Conservation (phyloP, 1,140 invertebrate species). For the Philotrypesis tridentata region DNA sequence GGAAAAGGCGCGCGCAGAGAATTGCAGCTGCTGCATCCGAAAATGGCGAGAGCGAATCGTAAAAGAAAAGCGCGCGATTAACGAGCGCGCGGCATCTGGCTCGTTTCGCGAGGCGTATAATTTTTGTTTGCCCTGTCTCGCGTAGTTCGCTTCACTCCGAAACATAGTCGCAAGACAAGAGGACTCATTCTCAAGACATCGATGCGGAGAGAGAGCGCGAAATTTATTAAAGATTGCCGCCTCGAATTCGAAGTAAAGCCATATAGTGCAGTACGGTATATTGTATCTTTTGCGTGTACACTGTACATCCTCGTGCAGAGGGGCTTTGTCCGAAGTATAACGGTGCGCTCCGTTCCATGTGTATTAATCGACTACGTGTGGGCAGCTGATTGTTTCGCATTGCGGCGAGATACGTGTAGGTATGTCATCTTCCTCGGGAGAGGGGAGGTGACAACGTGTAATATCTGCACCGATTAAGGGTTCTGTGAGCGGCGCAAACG, state of each 20-base stretch:
- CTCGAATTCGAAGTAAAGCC: not conserved
- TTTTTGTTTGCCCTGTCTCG: not conserved
- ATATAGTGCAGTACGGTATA: not conserved
- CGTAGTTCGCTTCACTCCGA: not conserved
- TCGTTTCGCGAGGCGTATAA: not conserved
- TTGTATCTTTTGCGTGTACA: too few relatives aligned
- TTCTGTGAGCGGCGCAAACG: too few relatives aligned
- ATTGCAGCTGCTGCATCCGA: not conserved
- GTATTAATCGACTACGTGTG: too few relatives aligned
- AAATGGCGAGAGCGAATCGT: not conserved
- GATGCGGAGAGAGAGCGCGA: not conserved
- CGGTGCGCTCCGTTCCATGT: too few relatives aligned
- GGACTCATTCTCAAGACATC: constrained; percentile 3
- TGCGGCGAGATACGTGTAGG: too few relatives aligned
- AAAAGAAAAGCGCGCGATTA: not conserved
- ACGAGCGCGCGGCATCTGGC: too few relatives aligned
- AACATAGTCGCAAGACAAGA: too few relatives aligned
- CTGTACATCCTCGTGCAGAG: too few relatives aligned
- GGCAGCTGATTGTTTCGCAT: too few relatives aligned
- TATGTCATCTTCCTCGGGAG: too few relatives aligned
- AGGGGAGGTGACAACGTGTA: too few relatives aligned
- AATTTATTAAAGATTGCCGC: not conserved
- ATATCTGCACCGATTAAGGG: too few relatives aligned
- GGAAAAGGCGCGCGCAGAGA: not conserved
- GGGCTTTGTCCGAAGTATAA: not conserved